Conservation (phyloP, 1,140 invertebrate genomes). For the Lepidurus apus region DNA sequence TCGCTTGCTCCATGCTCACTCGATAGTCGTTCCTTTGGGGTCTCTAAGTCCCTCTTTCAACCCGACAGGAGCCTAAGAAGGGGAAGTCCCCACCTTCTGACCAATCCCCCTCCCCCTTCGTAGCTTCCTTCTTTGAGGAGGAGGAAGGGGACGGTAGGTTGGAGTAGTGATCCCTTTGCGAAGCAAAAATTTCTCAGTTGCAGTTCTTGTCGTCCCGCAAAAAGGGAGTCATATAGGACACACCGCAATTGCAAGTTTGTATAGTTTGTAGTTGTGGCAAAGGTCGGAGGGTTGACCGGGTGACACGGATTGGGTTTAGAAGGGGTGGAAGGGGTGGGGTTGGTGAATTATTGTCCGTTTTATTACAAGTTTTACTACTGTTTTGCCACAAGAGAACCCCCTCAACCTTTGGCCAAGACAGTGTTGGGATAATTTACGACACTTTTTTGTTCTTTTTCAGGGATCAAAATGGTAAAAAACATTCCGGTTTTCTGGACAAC, state of each 20-base stretch:
- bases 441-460: not conserved
- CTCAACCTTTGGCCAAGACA: not conserved
- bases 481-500: not conserved
- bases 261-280: not conserved
- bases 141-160: too few species aligned
- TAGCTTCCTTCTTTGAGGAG: too few species aligned
- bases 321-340: constrained; percentile 9
- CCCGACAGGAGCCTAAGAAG: too few species aligned
- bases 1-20: not conserved
- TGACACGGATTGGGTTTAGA: not conserved
- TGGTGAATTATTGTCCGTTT: not conserved
- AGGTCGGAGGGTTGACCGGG: not conserved
- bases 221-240: too few species aligned
- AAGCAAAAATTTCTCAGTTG: too few species aligned
- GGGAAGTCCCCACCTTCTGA: too few species aligned
- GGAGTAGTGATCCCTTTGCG: too few species aligned
- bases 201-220: too few species aligned
- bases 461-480: not conserved
- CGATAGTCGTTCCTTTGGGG: too few species aligned
- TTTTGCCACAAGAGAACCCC: not conserved
- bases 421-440: not conserved
- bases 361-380: not conserved
- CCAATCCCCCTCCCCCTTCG: too few species aligned
- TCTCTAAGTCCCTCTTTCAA: too few species aligned
- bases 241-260: too few species aligned